Conservation (phyloP, 2,888 invertebrate species). For the Noctua fimbriata region DNA sequence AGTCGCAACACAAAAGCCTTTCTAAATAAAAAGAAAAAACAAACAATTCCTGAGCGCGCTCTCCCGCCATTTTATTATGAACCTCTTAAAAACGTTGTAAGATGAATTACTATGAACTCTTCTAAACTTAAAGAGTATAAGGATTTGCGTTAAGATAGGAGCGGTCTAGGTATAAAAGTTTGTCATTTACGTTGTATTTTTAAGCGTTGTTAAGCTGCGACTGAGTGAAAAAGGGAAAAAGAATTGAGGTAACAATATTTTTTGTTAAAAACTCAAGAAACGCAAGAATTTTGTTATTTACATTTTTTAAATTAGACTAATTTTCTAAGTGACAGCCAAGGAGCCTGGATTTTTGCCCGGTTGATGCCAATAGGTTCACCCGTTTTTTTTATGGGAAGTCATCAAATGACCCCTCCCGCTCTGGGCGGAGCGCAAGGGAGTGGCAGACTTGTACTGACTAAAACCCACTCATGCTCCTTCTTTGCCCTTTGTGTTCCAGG, state of each 20-base stretch:
- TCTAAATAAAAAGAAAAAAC: conserved; percentile 43
- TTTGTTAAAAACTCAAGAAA: not conserved
- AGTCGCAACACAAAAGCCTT: conserved; percentile 46
- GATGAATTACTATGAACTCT: conserved; percentile 35
- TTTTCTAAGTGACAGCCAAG: not conserved
- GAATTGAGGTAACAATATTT: not conserved
- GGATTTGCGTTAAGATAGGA: conserved; percentile 38
- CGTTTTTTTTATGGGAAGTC: too few species aligned
- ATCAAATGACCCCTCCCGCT: too few species aligned
- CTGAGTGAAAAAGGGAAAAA: not conserved
- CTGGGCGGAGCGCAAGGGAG: too few species aligned
- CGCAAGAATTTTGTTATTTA: not conserved
- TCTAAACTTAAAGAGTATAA: conserved; percentile 30
- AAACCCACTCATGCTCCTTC: too few species aligned
- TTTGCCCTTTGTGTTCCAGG: too few species aligned
- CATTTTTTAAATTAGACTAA: not conserved
- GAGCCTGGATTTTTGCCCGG: not conserved
- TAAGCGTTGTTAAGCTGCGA: conserved; percentile 9
- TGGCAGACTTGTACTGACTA: too few species aligned
- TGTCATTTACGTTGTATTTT: conserved; percentile 32
- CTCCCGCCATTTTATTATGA: conserved; percentile 63
- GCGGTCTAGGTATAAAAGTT: conserved; percentile 41
- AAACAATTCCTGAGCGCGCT: conserved; percentile 47
- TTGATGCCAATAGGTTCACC: not conserved
- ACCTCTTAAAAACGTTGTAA: conserved; percentile 63